Conservation (phyloP, 2,797 vertebrate species). For the Lophius americanus region DNA sequence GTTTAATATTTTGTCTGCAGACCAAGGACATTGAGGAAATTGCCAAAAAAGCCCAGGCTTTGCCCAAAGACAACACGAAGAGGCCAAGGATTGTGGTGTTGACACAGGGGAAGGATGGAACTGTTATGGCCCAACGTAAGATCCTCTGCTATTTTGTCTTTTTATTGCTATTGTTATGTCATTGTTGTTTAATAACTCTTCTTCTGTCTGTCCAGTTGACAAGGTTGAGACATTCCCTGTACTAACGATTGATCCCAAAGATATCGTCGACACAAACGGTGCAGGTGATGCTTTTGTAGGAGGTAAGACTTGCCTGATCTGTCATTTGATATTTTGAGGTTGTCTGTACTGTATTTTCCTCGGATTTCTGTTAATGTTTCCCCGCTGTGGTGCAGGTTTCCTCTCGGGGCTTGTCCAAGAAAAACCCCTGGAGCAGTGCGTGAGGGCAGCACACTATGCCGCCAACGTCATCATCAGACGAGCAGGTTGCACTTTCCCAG, state of each 20-base stretch:
- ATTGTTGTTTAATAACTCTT: slow-evolving; percentile 22
- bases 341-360: slow-evolving; percentile 5
- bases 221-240: slow-evolving; percentile 88
- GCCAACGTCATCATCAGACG: slow-evolving; percentile 92
- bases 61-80: slow-evolving; percentile 91
- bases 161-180: not conserved
- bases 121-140: slow-evolving; percentile 88
- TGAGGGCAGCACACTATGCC: slow-evolving; percentile 93
- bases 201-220: slow-evolving; percentile 76
- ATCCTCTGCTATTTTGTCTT: not conserved
- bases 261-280: slow-evolving; percentile 96
- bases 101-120: slow-evolving; percentile 93
- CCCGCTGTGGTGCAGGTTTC: slow-evolving; percentile 83
- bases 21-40: slow-evolving; percentile 94
- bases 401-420: slow-evolving; percentile 93
- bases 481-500: slow-evolving; percentile 95
- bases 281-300: slow-evolving; percentile 98
- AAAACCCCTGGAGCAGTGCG: slow-evolving; percentile 87
- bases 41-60: slow-evolving; percentile 89
- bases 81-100: slow-evolving; percentile 90
- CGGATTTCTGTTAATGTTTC: slow-evolving; percentile 1
- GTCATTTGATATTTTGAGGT: not conserved
- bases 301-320: slow-evolving; percentile 77
- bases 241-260: slow-evolving; percentile 88
- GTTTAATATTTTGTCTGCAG: slow-evolving; percentile 71